Base-by-base conservation (phyloP, 1,140 invertebrate genomes). In the Condylostylus longicornis region DNA sequence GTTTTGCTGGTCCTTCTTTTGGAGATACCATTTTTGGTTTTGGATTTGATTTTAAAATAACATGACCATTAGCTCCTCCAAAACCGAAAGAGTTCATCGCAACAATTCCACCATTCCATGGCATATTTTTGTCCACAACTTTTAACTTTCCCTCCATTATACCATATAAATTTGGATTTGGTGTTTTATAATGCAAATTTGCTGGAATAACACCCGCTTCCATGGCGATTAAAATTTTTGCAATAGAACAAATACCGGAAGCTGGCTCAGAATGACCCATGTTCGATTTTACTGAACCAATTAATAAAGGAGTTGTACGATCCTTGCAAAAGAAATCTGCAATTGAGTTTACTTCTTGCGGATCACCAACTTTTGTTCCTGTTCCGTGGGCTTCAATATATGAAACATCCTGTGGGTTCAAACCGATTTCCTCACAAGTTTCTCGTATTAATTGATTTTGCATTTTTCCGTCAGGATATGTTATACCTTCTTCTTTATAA, bases 331-430 rank as follows among this genome's bases (percentile, higher is more conserved):
- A 95, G 17, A 94, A 69, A 35, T 90, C 80, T 0, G 79, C 79
- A 39, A 98, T 89, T 0, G 88, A 82, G 53, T 94, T 93, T 0
- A 93, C 75, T 68, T 98, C 94, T 59, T 96, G 83, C 1, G 91
- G 90, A 66, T 98, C 94, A 15, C 94, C 89, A 13, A 78, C 74
- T 64, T 91, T 79, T 0, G 94, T 97, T 23, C 93, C 94, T 5
- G 94, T 97, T 15, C 93, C 91, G 60, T 98, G 94, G 13, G 89
- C 88, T 61, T 98, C 94, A 9, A 97, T 76, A 57, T 94, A 98
- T 1, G 61, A 64, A 0, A 97, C 79, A 25, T 82, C 75, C 21
- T 65, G 56, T 4, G 90, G 90, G 50, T 82, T 73, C n/a, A 97
- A 53, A 1, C 75, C 73, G 13, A 71, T 74, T 58, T 94, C 87